Evolutionary conservation across 2,888 invertebrate genomes (phyloP).

Genomic region (Drosophila birchii): DNA sequence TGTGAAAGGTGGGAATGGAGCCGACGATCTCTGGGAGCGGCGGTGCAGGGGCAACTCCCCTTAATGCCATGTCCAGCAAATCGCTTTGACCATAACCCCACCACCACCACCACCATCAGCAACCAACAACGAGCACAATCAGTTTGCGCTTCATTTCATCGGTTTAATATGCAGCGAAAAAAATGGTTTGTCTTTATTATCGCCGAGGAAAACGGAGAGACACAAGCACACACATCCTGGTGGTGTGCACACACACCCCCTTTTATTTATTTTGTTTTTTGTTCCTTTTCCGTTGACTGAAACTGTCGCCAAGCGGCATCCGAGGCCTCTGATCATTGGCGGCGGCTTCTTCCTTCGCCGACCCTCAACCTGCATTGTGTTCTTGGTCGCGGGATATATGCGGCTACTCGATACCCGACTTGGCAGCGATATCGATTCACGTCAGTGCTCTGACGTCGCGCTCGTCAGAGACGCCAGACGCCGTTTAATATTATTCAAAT

Average conservation of each 20-base stretch:
- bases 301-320: constrained; percentile 53
- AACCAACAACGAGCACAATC: constrained; percentile 45
- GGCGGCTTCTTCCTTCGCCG: constrained; percentile 9
- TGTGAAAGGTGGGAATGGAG: constrained; percentile 44
- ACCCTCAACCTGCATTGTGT: constrained; percentile 30
- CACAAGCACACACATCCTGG: constrained; percentile 19
- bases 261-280: constrained; percentile 1
- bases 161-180: constrained; percentile 49
- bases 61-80: constrained; percentile 58
- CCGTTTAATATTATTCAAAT: constrained; percentile 43
- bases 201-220: constrained; percentile 20
- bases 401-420: constrained; percentile 3
- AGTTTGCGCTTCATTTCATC: constrained; percentile 73
- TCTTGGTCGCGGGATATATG: not conserved
- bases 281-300: constrained; percentile 20
- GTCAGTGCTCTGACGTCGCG: constrained; percentile 39
- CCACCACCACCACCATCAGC: not conserved
- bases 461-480: constrained; percentile 38
- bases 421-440: constrained; percentile 30
- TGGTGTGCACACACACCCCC: constrained; percentile 34
- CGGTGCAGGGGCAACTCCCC: constrained; percentile 11
- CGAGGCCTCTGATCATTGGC: constrained; percentile 47
- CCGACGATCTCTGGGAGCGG: constrained; percentile 3
- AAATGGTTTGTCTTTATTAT: constrained; percentile 75
- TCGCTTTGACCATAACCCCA: constrained; percentile 46